A percentile compares a stretch with the other conserved stretches of the same genome.
Evolutionary conservation across 2,888 invertebrate genomes (phyloP).

Genomic region (Dioctria rufipes): DNA sequence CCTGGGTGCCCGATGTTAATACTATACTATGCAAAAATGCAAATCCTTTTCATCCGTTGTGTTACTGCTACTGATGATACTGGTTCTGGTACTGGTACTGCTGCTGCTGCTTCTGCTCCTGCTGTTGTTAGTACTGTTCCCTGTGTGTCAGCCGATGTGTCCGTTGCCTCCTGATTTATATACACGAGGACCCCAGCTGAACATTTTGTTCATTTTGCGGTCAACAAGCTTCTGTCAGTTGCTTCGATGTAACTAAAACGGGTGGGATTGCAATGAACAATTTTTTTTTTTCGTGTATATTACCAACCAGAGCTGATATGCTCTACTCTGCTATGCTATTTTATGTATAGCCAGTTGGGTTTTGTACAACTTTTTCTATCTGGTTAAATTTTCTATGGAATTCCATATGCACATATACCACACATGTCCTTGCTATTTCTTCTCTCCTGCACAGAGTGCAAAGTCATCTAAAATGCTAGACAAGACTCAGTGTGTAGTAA

Average conservation of each 20-base stretch:
- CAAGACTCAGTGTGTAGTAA: not conserved
- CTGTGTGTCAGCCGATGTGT: constrained; percentile 50
- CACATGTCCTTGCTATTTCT: too few relatives aligned
- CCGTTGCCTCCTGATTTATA: constrained; percentile 54
- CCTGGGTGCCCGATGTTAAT: constrained; percentile 12
- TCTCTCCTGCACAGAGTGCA: not conserved
- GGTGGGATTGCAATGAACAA: constrained; percentile 32
- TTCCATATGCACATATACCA: constrained; percentile 14
- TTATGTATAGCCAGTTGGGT: not conserved
- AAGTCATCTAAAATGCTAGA: constrained; percentile 5
- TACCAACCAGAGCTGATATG: not conserved
- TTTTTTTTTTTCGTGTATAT: constrained; percentile 1
- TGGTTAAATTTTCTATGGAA: constrained; percentile 26
- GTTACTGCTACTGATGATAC: too few relatives aligned
- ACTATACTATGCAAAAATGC: constrained; percentile 50
- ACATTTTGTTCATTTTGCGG: constrained; percentile 54
- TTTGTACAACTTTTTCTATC: constrained; percentile 35
- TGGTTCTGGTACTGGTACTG: too few relatives aligned
- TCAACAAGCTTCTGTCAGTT: constrained; percentile 43
- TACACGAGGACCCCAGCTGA: constrained; percentile 44
- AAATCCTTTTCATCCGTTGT: constrained; percentile 49
- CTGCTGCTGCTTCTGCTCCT: too few relatives aligned
- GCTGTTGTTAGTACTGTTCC: not conserved
- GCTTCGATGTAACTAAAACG: constrained; percentile 44
- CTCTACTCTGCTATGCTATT: not conserved